Conservation (phyloP, 1,140 invertebrate species). For the Drosophila tropicalis region DNA sequence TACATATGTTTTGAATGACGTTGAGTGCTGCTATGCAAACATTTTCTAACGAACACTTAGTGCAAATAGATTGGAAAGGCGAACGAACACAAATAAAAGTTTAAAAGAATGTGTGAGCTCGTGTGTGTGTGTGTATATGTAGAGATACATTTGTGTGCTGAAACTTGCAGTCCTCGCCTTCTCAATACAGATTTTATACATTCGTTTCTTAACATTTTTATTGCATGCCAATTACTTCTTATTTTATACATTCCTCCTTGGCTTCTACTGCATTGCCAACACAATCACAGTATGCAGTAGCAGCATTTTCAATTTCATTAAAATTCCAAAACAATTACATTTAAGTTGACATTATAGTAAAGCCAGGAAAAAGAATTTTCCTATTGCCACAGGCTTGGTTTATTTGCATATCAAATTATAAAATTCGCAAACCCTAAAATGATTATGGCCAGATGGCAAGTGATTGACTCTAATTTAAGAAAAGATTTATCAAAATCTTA, state of each 20-base stretch:
- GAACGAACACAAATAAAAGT: constrained; percentile 26
- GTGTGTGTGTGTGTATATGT: constrained; percentile 18
- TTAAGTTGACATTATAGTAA: constrained; percentile 50
- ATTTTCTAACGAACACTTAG: constrained; percentile 82
- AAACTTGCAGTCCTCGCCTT: background rate
- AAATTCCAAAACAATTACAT: constrained; percentile 56
- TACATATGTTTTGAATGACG: constrained; percentile 81
- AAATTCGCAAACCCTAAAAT: too few species aligned
- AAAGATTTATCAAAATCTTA: too few species aligned
- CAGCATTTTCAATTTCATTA: constrained; percentile 71
- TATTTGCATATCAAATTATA: background rate
- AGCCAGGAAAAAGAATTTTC: constrained; percentile 4
- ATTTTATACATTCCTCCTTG: constrained; percentile 45
- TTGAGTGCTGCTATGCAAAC: constrained; percentile 81
- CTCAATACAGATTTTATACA: constrained; percentile 30
- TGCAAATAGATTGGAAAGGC: constrained; percentile 73
- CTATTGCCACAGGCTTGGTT: background rate
- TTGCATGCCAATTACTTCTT: constrained; percentile 77
- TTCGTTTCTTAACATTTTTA: constrained; percentile 55
- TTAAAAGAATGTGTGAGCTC: constrained; percentile 19
- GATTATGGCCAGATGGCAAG: too few species aligned
- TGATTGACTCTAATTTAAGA: too few species aligned
- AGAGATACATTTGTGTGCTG: background rate
- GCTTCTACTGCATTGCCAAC: constrained; percentile 37
- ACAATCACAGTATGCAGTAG: background rate